These are phyloP conservation scores for Leptura quadrifasciata DNA, from an alignment of 2,888 invertebrate genomes.

Conservation along the genomic window DNA sequence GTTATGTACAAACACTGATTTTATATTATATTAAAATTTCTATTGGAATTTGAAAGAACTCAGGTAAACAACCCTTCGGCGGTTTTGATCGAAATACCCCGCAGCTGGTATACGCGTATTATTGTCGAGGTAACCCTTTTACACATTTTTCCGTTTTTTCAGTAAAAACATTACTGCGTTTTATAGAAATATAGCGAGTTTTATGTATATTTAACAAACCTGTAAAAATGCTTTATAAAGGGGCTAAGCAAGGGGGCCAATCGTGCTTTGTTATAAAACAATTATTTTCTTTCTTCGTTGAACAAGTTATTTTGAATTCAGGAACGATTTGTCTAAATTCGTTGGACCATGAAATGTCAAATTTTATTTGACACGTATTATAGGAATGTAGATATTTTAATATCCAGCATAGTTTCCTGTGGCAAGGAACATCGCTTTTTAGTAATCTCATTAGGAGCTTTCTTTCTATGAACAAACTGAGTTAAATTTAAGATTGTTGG, in stretches of 20 bases:
- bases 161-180: conserved; percentile 25
- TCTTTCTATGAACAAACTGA: too few species aligned
- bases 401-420: background rate
- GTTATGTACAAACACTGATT: conserved; percentile 32
- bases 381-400: background rate
- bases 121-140: conserved; percentile 15
- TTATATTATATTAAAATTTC: conserved; percentile 34
- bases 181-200: conserved; percentile 23
- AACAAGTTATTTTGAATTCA: background rate
- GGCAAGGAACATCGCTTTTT: background rate
- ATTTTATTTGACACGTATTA: background rate
- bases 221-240: background rate
- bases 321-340: background rate
- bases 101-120: background rate
- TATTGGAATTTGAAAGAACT: conserved; percentile 34
- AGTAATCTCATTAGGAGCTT: background rate
- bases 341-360: background rate
- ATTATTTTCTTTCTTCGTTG: background rate
- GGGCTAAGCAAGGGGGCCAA: background rate
- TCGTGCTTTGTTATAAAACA: background rate
- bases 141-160: conserved; percentile 30
- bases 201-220: conserved; percentile 20
- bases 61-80: conserved; percentile 38
- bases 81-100: conserved; percentile 27
- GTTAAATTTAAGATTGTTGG: too few species aligned